Conservation (phyloP, 37 sponge, comb jelly and placozoan genomes). For the Oscarella lobularis region DNA sequence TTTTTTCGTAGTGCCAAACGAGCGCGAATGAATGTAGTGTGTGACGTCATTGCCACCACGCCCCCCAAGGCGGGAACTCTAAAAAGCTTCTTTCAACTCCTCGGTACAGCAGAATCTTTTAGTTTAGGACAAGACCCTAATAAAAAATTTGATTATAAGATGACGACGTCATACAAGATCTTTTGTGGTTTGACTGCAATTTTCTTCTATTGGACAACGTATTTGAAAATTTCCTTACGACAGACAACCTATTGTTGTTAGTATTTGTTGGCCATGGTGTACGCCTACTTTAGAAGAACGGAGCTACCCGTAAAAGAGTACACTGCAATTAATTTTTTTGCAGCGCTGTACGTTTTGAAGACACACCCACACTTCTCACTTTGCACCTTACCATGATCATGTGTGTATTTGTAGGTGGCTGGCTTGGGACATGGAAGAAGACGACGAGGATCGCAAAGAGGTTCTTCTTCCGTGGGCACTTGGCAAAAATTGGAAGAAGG, state of each 20-base stretch:
- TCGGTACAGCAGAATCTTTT: conserved; percentile 16
- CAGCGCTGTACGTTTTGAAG: conserved; percentile 73
- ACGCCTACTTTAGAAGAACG: conserved; percentile 73
- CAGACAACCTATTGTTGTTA: conserved; percentile 7
- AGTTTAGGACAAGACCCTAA: background rate
- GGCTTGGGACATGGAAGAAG: conserved; percentile 84
- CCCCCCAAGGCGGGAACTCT: background rate
- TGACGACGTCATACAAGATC: conserved; percentile 52
- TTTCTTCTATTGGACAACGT: conserved; percentile 61
- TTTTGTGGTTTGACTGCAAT: conserved; percentile 70
- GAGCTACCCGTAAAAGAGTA: conserved; percentile 35
- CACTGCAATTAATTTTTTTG: conserved; percentile 49
- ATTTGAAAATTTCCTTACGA: background rate
- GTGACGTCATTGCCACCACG: background rate
- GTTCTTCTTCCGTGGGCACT: conserved; percentile 81
- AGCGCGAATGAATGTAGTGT: too few relatives aligned
- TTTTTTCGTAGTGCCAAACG: too few relatives aligned
- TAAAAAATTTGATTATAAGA: conserved; percentile 19
- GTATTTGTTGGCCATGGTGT: conserved; percentile 79
- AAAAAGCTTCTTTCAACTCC: conserved; percentile 22
- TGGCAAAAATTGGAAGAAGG: conserved; percentile 40
- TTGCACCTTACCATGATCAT: background rate
- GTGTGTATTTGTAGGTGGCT: conserved; percentile 28
- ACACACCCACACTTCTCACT: too few relatives aligned
- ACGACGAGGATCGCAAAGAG: conserved; percentile 74